Base-by-base conservation (phyloP, 2,888 invertebrate genomes). In the Allacma fusca region DNA sequence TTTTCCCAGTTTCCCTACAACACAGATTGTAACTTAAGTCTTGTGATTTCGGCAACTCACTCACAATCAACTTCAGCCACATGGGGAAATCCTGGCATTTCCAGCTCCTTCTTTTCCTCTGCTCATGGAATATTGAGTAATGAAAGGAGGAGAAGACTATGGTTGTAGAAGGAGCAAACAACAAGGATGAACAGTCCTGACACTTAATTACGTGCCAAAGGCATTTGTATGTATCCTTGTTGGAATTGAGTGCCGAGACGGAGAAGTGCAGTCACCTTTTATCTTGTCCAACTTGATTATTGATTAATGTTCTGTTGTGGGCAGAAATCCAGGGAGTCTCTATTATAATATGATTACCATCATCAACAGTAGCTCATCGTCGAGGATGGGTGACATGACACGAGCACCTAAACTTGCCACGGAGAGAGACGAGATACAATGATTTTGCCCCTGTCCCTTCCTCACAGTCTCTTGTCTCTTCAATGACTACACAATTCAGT, bases 291-390 rank as follows among this genome's bases (percentile, higher is more conserved):
- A 50, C 24, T 44, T 70, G 69, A 70, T 70, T 70, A 70, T 70
- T 70, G 69, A 70, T 70, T 65, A 65, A 65, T 65, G 65, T 65
- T 65, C 12, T 70, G 69, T 44, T 43, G 43, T 70, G 69, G 69
- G 44, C 69, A 70, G 69, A 43, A 44, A 23, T 50, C 40, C 69
- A 70, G 69, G 69, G 69, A 70, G 69, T 70, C 69, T 43, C 69
- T 21, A 70, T 40, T 43, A 50, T 50, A 50, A 50, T 50, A 70
- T 70, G 69, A 70, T 70, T 70, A 70, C 44, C 69, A 70, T 70
- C 69, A 70, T 70, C 69, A 70, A 24, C 69, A 70, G 40, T n/a
- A 13, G 50, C 44, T 70, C 43, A 70, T 70, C 69, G 23, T 28
- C 28, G 19, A 34, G 34, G n/a, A 1, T 4, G 68, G 68, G 16